Evolutionary conservation across 2,888 invertebrate genomes (phyloP).

Genomic region (Graphium colonna): DNA sequence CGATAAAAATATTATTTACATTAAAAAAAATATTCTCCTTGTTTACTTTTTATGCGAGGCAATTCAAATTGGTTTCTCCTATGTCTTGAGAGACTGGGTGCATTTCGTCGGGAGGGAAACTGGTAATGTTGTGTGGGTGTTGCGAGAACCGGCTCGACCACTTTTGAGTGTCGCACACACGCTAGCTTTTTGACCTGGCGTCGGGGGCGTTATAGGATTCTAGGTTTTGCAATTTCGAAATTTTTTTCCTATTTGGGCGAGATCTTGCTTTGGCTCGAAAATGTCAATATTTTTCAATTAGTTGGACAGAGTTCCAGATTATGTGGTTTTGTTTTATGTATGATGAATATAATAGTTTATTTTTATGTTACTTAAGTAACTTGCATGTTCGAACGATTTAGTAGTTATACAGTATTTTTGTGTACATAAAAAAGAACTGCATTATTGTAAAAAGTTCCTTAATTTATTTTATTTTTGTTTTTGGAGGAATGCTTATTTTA

Average conservation of each 20-base stretch:
- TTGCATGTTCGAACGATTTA: too few relatives aligned
- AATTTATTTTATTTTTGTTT: too few relatives aligned
- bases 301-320: neutral
- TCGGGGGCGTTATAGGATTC: conserved; percentile 32
- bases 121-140: conserved; percentile 57
- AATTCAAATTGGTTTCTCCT: conserved; percentile 26
- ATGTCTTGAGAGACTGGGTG: conserved; percentile 27
- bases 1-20: too few relatives aligned
- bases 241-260: neutral
- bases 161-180: conserved; percentile 35
- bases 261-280: neutral
- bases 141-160: conserved; percentile 58
- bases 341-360: neutral
- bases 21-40: neutral
- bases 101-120: conserved; percentile 34
- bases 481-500: too few relatives aligned
- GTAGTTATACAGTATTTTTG: too few relatives aligned
- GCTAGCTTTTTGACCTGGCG: conserved; percentile 28
- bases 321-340: neutral
- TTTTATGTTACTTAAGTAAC: neutral
- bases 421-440: too few relatives aligned
- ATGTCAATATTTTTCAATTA: neutral
- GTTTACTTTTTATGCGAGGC: conserved; percentile 23
- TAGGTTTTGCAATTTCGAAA: conserved; percentile 29
- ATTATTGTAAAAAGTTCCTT: too few relatives aligned